These are phyloP conservation scores for Hafferia zeledoni DNA, from an alignment of 2,797 vertebrate genomes.

Conservation along the genomic window DNA sequence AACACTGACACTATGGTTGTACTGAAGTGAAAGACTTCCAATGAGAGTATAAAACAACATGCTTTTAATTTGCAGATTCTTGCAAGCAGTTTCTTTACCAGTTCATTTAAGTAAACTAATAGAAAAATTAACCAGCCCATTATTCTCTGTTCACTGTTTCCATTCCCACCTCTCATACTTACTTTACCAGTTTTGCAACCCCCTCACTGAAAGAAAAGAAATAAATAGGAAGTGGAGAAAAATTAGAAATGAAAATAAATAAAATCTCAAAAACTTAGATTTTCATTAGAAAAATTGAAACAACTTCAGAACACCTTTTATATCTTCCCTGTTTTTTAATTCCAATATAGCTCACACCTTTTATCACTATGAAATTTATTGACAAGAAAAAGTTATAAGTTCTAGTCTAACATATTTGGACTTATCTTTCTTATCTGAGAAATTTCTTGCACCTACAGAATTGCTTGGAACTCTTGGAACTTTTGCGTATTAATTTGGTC, in stretches of 20 bases:
- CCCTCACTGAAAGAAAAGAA: neutral
- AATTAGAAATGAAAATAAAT: neutral
- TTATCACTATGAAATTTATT: neutral
- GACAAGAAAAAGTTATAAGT: neutral
- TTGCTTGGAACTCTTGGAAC: neutral
- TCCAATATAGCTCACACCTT: neutral
- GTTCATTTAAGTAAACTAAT: neutral
- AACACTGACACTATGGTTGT: neutral
- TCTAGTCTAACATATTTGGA: neutral
- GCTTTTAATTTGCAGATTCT: neutral
- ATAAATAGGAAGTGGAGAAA: neutral
- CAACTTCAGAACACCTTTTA: neutral
- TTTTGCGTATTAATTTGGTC: neutral
- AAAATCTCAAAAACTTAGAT: neutral
- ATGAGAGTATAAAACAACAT: neutral
- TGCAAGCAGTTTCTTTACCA: neutral
- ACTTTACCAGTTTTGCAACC: neutral
- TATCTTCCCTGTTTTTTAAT: neutral
- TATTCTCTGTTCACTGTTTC: neutral
- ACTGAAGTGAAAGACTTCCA: neutral
- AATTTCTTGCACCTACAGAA: neutral
- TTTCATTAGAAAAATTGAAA: neutral
- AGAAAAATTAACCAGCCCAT: neutral
- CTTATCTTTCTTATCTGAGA: neutral
- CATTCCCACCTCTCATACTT: neutral